Evolutionary conservation across 2,797 vertebrate species (phyloP).

Genomic region (Ptychobarbus kaznakovi): DNA sequence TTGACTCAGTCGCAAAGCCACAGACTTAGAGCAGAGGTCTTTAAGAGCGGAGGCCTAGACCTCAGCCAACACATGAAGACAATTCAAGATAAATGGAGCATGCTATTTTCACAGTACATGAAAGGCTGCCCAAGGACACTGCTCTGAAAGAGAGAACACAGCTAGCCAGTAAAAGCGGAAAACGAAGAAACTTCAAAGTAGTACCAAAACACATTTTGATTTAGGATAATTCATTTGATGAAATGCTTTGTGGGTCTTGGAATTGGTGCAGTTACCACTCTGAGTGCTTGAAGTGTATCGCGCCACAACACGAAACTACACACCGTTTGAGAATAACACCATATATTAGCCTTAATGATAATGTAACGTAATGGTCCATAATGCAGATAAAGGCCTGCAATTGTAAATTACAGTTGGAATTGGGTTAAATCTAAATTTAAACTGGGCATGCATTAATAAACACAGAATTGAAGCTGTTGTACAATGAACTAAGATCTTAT

Average conservation of each 20-base stretch:
- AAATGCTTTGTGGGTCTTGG: conserved; percentile 56
- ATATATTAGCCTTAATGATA: conserved; percentile 31
- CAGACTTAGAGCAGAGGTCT: conserved; percentile 52
- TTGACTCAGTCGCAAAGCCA: conserved; percentile 37
- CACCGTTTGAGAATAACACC: conserved; percentile 25
- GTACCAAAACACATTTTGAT: conserved; percentile 67
- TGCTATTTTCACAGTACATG: conserved; percentile 79
- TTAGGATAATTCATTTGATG: conserved; percentile 57
- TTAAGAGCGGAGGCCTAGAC: conserved; percentile 70
- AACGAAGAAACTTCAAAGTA: conserved; percentile 80
- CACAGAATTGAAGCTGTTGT: neutral
- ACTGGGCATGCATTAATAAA: neutral
- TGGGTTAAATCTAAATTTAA: conserved; percentile 27
- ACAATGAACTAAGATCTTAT: neutral
- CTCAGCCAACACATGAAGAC: conserved; percentile 82
- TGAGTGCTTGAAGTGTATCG: conserved; percentile 21
- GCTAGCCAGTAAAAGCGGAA: conserved; percentile 78
- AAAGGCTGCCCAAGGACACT: conserved; percentile 82
- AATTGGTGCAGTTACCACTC: conserved; percentile 42
- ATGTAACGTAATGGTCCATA: conserved; percentile 37
- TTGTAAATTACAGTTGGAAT: conserved; percentile 6
- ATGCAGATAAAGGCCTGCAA: conserved; percentile 31
- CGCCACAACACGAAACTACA: conserved; percentile 24
- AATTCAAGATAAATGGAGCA: conserved; percentile 80
- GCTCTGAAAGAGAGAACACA: conserved; percentile 70